A percentile compares a stretch with the other conserved stretches of the same genome.
phyloP scores from a whole-genome alignment of 35 echinoderm and acorn worm species.

The Nesometra sesokonis region DNA sequence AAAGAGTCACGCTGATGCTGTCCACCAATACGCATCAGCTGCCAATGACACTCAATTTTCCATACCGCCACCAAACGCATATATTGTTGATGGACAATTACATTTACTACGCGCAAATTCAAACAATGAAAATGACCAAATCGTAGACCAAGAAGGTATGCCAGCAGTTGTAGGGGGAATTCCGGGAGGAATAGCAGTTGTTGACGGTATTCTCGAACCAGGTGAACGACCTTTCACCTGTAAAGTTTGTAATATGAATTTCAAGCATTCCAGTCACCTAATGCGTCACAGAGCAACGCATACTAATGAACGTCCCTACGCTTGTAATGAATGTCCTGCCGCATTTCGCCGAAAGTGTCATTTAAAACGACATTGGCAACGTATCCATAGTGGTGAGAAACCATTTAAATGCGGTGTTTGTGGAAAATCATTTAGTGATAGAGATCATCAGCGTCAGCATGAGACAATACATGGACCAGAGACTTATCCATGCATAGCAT shows the following conservation, averaged over 20 bases:
- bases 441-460: constrained; percentile 90
- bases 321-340: constrained; percentile 83
- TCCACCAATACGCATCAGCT: constrained; percentile 6
- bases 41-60: constrained; percentile 10
- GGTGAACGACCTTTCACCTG: constrained; percentile 34
- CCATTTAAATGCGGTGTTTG: constrained; percentile 97
- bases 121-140: constrained; percentile 5
- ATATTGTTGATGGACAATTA: constrained; percentile 2
- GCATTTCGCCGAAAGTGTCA: constrained; percentile 93
- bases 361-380: constrained; percentile 93
- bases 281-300: constrained; percentile 76
- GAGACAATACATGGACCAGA: constrained; percentile 95
- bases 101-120: neutral
- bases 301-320: constrained; percentile 86
- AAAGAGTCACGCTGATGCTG: neutral
- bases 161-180: neutral
- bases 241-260: constrained; percentile 88
- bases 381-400: constrained; percentile 95
- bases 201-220: constrained; percentile 4
- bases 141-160: neutral
- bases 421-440: constrained; percentile 86
- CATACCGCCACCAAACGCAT: neutral
- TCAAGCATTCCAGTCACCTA: constrained; percentile 74
- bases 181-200: constrained; percentile 15
- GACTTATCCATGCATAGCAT: constrained; percentile 91